Evolutionary conservation across 1,140 invertebrate genomes (phyloP), one percentile per base, ranked within the genome.

Genomic region (Sarcophaga bullata): DNA sequence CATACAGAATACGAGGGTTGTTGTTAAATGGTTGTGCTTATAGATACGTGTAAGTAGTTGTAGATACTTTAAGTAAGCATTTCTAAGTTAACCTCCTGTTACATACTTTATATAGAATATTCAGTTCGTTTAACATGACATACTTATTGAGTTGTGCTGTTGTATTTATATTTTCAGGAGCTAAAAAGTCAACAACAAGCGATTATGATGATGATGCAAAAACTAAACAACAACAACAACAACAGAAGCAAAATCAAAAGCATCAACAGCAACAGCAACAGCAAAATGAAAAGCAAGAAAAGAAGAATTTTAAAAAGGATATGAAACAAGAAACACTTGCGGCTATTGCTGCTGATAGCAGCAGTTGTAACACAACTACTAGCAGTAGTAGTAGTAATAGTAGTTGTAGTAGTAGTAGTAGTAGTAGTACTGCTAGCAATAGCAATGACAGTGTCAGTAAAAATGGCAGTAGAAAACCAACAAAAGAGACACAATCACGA

Each of bases 401-500:
- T 49, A 50, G 48, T n/a, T 52, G 76, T 49, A 80, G 76, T n/a
- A 80, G 50, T 8, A 25, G 7, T 25, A 17, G 5, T 17, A 73
- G 72, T 73, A 25, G 72, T 73, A 73, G 72, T 25, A 19, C 15
- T 46, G 11, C 84, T 78, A 52, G 75, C 8, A 19, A 62, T 73
- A 72, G 82, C 46, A 68, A 62, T 78, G 11, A 80, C 46, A 50
- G 25, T 49, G 15, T 73, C 11, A 80, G 73, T 58, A 68, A 80
- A 83, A 50, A 80, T 84, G 73, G 52, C 73, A 9, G 86, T 84
- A 83, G 80, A 85, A 82, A 82, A 83, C 17, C 81, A 73, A 47
- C 75, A 76, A 68, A 81, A 86, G 84, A 85, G 87, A 87, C 87
- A 88, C 88, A 87, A 88, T 89, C 88, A 86, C 88, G 88, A 87